Evolutionary conservation across 2,888 invertebrate genomes (phyloP), one percentile per base, ranked within the genome.

Genomic region (Plagodis pulveraria): DNA sequence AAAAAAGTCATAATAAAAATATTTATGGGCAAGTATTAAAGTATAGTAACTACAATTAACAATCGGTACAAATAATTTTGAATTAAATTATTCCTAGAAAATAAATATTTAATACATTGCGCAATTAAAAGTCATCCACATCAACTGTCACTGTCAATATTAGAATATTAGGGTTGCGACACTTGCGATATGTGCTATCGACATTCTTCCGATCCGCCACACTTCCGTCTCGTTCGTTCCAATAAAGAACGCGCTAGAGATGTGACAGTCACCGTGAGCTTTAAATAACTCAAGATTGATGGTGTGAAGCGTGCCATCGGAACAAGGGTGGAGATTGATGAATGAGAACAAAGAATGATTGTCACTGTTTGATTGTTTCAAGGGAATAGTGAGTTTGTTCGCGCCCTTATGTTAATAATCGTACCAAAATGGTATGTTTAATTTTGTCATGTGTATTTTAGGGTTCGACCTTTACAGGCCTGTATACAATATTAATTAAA

Each of bases 301-400:
- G 89, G 80, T 83, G 77, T 74, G 66, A 73, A 77, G 70, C 73
- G 72, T 62, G 58, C 73, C 76, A 83, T 85, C 78, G 76, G 79
- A 81, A 83, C 81, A 76, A 78, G 89, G 89, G 89, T 69, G 83
- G 78, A 82, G 83, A 83, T 83, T 80, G 77, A 83, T 83, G 75
- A 69, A 71, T 67, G 63, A 49, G 71, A 68, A 68, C 66, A 67
- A 69, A 63, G 60, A 69, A 78, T 77, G 72, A 74, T 77, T 78
- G 80, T 77, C 79, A 73, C 69, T 65, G 54, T 71, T 65, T 65
- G 68, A 69, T 71, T 69, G 66, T 65, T 65, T 64, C 56, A 63
- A 55, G 63, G 60, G 43, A 54, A 51, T 61, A 50, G 53, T 50
- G 50, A 41, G 8, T 49, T 12, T 50, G 22, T 33, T 54, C 42